Base-by-base conservation (phyloP, 2,113 vertebrate genomes). In the Sprattus sprattus region DNA sequence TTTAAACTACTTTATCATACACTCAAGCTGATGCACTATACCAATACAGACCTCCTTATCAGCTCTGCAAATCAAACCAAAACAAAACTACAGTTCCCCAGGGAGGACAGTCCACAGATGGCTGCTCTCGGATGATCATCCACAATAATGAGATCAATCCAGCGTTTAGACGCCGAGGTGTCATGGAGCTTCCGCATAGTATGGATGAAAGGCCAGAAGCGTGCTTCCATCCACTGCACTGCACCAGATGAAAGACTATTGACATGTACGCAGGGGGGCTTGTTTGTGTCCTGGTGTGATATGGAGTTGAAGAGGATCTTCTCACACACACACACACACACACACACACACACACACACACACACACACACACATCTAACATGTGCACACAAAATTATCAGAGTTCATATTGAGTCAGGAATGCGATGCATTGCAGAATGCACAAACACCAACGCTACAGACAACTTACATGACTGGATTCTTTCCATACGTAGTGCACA, bases 291-390 rank as follows among this genome's bases (percentile, higher is more conserved):
- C 4, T 78, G 71, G 28, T 78, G 25, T 78, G 71, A 28, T 49
- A n/a, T 60, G 52, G 5, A 20, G 6, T 60, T 60, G 52, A 54
- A 15, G 52, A 54, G 52, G 18, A 15, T 16, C 13, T 54, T 3
- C 52, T 18, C 11, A 86, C 83, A 90, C 49, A 75, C 6, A 83
- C n/a, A 57, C 11, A 44, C 28, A 44, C 11, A 45, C 25, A 22
- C 22, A 13, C 81, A 0, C 13, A 8, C 46, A 1, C 20, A 10
- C 22, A 22, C 22, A 9, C 16, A 52, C 50, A 15, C 52, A 18
- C 52, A 86, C 83, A 90, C 49, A 75, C 6, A 83, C 10, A 57
- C 11, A 44, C 49, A 45, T 45, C 50, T 22, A 10, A 28, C 81
- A 0, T 15, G 9, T 25, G 0, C 22, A 28, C n/a, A n/a, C n/a